Evolutionary conservation across 37 sponge, comb jelly and placozoan genomes (phyloP), one percentile per base, ranked within the genome.

Genomic region (Beroe forskalii): DNA sequence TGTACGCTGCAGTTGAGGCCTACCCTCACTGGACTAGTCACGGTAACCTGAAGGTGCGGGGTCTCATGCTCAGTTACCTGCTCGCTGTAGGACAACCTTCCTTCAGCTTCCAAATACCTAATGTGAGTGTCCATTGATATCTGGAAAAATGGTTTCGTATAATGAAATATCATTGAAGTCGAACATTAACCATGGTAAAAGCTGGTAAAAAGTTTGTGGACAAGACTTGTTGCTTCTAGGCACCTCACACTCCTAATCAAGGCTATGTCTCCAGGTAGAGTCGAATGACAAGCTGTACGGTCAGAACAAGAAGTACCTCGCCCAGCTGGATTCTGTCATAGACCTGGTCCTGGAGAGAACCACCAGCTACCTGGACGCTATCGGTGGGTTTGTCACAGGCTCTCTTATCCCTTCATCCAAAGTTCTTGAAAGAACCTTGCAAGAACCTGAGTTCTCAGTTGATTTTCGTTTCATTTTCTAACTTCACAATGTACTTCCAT

Each of bases 271-370:
- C 22, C 12, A 61, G 89, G 83, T 97, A 40, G 96, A 95, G 67
- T 93, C 91, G 67, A 97, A 97, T 92, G 96, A 97, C 86, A 93
- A 80, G 33, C 90, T 97, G 91, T 97, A 97, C 91, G 96, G 93
- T 35, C 92, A 95, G 27, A 97, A 95, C 64, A 92, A 89, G 35
- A 97, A 96, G 90, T 93, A 94, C 83, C 90, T 94, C 6, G 91
- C 62, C 27, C 93, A 94, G 41, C 67, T 97, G 67, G 80, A 93
- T 39, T 31, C 62, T 25, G 67, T 97, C 6, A 90, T 91, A 19
- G 89, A 92, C 55, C 91, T 91, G 12, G 90, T 97, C 0, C 40
- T 95, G 40, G 40, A 4, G 35, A 32, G 35, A 30, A 72, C 33
- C 8, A 22, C 31, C 39, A 72, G 39, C 31, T 37, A 38, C 40